phyloP scores from a whole-genome alignment of 2,888 invertebrate species.

The Rhyacophila evoluta region DNA sequence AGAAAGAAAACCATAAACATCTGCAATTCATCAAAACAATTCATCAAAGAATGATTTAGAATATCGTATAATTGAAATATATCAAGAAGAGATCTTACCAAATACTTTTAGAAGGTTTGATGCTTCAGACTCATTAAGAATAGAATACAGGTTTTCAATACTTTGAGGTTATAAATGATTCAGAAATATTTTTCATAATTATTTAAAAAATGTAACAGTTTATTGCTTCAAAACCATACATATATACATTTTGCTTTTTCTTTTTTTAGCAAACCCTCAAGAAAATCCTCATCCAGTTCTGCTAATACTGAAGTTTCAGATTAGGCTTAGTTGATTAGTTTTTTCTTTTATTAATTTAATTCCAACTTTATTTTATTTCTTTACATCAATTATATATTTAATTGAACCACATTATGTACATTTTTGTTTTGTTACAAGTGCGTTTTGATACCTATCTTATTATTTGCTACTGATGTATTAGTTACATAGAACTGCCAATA shows the following conservation, averaged over 20 bases:
- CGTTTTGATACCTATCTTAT: not conserved
- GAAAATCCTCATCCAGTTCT: conserved; percentile 49
- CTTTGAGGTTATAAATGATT: too few species aligned
- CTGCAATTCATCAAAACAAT: too few species aligned
- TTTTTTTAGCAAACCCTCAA: conserved; percentile 55
- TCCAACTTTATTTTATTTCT: conserved; percentile 31
- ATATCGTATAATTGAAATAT: too few species aligned
- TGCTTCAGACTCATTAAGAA: too few species aligned
- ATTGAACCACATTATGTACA: not conserved
- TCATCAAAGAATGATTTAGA: too few species aligned
- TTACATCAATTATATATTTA: not conserved
- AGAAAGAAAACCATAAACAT: too few species aligned
- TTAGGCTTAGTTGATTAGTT: conserved; percentile 36
- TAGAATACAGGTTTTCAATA: too few species aligned
- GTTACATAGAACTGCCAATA: conserved; percentile 20
- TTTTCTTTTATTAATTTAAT: conserved; percentile 35
- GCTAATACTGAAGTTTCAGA: conserved; percentile 45
- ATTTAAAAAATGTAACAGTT: too few species aligned
- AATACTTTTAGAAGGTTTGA: too few species aligned
- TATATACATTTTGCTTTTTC: conserved; percentile 58
- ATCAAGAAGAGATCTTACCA: too few species aligned
- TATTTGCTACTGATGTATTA: conserved; percentile 7
- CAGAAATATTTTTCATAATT: too few species aligned
- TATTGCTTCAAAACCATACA: conserved; percentile 49
- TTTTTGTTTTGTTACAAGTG: not conserved